Evolutionary conservation across 2,113 vertebrate genomes (phyloP).

Genomic region (Heteronetta atricapilla): DNA sequence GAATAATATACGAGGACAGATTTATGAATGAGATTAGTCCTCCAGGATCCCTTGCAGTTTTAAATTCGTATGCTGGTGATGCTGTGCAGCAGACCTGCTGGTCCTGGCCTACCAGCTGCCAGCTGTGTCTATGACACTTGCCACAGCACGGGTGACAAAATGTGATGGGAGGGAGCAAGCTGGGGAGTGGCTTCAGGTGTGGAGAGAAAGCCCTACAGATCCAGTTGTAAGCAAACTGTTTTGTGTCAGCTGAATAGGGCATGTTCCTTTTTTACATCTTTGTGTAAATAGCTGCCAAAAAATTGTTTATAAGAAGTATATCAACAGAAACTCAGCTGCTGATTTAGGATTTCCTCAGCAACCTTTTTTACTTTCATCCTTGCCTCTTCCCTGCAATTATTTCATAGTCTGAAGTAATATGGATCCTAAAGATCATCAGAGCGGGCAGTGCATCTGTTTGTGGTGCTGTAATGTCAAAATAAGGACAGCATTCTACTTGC

Average conservation of each 20-base stretch:
- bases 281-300: too few species aligned
- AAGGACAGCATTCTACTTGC: too few species aligned
- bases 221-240: too few species aligned
- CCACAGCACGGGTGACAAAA: not conserved
- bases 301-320: not conserved
- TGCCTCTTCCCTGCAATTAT: not conserved
- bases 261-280: not conserved
- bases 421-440: not conserved
- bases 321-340: not conserved
- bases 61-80: not conserved
- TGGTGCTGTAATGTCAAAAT: not conserved
- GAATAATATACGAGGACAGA: not conserved
- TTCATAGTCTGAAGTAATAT: not conserved
- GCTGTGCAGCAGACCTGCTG: not conserved
- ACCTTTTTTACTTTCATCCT: not conserved
- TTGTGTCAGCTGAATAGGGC: not conserved
- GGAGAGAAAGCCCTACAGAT: not conserved
- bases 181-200: rapidly evolving
- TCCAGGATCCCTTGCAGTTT: not conserved
- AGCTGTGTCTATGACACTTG: not conserved
- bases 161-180: not conserved
- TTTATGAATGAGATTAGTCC: constrained; percentile 17
- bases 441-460: not conserved
- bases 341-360: not conserved
- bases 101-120: not conserved